Conservation (phyloP, 1,140 invertebrate species). For the Nasonia giraulti region DNA sequence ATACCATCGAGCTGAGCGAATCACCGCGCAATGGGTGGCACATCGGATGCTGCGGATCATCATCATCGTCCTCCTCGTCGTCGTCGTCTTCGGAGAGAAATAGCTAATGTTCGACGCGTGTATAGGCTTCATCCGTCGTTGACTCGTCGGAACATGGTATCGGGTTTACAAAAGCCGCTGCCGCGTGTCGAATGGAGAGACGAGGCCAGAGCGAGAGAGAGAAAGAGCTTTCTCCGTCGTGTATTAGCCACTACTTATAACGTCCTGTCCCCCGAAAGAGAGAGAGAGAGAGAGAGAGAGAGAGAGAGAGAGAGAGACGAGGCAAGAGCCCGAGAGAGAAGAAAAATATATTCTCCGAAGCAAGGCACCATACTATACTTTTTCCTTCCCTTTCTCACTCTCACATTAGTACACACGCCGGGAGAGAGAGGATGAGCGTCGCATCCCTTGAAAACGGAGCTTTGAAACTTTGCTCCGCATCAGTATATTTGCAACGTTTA, state of each 20-base stretch:
- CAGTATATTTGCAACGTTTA: neutral
- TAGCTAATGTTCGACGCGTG: conserved; percentile 11
- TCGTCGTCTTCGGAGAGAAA: conserved; percentile 14
- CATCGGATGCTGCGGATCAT: conserved; percentile 23
- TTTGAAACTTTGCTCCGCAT: neutral
- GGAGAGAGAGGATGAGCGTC: conserved; percentile 18
- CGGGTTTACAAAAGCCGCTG: conserved; percentile 46
- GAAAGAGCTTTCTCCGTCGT: conserved; percentile 19
- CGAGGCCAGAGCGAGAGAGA: conserved; percentile 14
- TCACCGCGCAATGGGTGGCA: conserved; percentile 32
- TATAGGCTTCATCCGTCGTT: conserved; percentile 32
- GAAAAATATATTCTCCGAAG: conserved; percentile 44
- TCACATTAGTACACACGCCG: neutral
- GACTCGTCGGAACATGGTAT: conserved; percentile 41
- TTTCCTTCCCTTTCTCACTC: conserved; percentile 42
- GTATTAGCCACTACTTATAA: no score
- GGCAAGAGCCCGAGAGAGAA: conserved; percentile 10
- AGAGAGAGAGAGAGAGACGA: neutral
- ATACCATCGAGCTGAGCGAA: neutral
- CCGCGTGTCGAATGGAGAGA: conserved; percentile 12
- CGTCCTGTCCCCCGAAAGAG: neutral
- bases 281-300: neutral
- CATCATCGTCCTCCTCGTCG: neutral
- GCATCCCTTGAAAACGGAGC: conserved; percentile 44
- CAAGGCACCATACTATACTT: neutral